A percentile compares a stretch with the other conserved stretches of the same genome.
These are phyloP conservation scores for Lasioglossum lativentre DNA, from an alignment of 2,888 invertebrate species.

Conservation along the genomic window DNA sequence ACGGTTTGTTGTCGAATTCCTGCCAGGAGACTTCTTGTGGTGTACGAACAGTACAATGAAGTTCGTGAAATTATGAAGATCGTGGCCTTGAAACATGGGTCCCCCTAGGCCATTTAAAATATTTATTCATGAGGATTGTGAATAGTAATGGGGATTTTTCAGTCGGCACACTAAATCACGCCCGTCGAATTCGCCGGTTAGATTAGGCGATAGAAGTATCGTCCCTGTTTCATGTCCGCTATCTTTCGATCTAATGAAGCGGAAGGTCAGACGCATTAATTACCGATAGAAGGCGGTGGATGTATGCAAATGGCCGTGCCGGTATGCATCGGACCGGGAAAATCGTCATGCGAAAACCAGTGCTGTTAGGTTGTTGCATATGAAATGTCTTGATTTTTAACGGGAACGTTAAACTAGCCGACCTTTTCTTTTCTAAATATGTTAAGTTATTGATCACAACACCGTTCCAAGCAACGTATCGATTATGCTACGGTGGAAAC, in stretches of 20 bases:
- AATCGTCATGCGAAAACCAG: not conserved
- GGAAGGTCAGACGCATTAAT: conserved; percentile 62
- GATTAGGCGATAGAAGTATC: conserved; percentile 43
- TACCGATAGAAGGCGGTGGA: conserved; percentile 27
- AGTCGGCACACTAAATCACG: conserved; percentile 13
- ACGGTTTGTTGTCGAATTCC: too few species aligned
- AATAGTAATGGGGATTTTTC: not conserved
- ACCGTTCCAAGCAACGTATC: not conserved
- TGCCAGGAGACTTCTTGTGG: too few species aligned
- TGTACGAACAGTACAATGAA: too few species aligned
- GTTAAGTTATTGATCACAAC: not conserved
- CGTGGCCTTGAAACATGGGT: not conserved
- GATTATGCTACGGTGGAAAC: too few species aligned
- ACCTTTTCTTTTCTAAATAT: not conserved
- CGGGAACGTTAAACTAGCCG: not conserved
- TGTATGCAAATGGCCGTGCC: conserved; percentile 23
- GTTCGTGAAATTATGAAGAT: too few species aligned
- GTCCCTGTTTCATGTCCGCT: conserved; percentile 22
- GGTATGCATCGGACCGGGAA: conserved; percentile 3
- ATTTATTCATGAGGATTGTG: not conserved
- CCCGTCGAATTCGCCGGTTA: not conserved
- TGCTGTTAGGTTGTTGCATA: not conserved
- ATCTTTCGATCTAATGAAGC: conserved; percentile 39
- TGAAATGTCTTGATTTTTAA: not conserved
- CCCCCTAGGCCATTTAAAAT: not conserved